Evolutionary conservation across 2,888 invertebrate species (phyloP), one percentile per base, ranked within the genome.

Genomic region (Phaonia tiefii): DNA sequence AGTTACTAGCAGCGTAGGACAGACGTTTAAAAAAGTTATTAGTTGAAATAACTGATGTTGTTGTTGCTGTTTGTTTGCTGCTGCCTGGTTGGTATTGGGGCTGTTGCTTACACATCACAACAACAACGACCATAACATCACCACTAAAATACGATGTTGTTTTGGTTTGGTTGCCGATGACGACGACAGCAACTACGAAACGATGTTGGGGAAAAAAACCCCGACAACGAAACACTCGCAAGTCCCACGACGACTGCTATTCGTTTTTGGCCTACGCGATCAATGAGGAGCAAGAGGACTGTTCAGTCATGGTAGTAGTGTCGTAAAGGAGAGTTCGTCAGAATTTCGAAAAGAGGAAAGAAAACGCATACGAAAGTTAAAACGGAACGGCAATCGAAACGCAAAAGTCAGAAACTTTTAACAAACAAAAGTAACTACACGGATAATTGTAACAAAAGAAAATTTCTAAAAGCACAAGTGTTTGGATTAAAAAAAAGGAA

Each of bases 231-330:
- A 79, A 63, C 31, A 31, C 31, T 31, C 31, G 8, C 31, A 5
- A 31, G 31, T 65, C 75, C 70, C 51, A 79, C 70, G 58, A 67
- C 76, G 77, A 79, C 70, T 49, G 60, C 76, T 75, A 81, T 78
- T 83, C 79, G 71, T 77, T 67, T 80, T 83, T 78, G 76, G 79
- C 26, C 65, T 78, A 79, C 71, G 75, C 84, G 84, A 82, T 79
- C 80, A 83, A 69, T 76, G 83, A 82, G 83, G 82, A 82, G 82
- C 82, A 69, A 75, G 84, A 83, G 83, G 82, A 83, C 86, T 84
- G 86, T 83, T 87, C 87, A 88, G 86, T 88, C 88, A 85, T 81
- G 84, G 85, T 85, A 86, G 88, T 87, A 85, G 87, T 86, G 86
- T 86, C 85, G 79, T 83, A 84, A 85, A 86, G 84, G 86, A 86